phyloP scores from a whole-genome alignment of 2,888 invertebrate genomes.

The Catonia carolina region DNA sequence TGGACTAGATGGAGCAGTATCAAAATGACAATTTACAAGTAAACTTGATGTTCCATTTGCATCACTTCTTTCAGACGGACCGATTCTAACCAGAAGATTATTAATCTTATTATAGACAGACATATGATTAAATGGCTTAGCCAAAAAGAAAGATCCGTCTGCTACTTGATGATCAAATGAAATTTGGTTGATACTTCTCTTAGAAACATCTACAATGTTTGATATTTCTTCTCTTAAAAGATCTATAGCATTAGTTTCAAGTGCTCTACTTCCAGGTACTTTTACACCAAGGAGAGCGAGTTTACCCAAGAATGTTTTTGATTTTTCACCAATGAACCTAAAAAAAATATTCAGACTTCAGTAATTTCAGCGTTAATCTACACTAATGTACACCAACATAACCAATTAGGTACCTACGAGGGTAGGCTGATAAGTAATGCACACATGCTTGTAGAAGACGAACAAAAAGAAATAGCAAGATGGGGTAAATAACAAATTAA shows the following conservation, averaged over 20 bases:
- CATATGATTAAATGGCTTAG: conserved; percentile 44
- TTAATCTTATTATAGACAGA: conserved; percentile 38
- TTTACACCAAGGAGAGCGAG: conserved; percentile 35
- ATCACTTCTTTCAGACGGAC: conserved; percentile 34
- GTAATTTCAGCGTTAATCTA: too few relatives aligned
- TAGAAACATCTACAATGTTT: conserved; percentile 31
- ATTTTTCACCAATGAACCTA: conserved; percentile 35
- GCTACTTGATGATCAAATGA: conserved; percentile 45
- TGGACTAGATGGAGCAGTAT: conserved; percentile 40
- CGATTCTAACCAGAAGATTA: conserved; percentile 47
- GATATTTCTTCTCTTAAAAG: conserved; percentile 41
- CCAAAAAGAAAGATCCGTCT: conserved; percentile 47
- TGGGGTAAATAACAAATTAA: too few relatives aligned
- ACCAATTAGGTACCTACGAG: too few relatives aligned
- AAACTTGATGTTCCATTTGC: conserved; percentile 40
- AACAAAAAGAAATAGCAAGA: too few relatives aligned
- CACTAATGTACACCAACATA: too few relatives aligned
- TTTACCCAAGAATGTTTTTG: conserved; percentile 31
- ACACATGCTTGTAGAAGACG: too few relatives aligned
- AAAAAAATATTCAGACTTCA: too few relatives aligned
- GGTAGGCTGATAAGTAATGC: too few relatives aligned
- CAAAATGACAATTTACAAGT: conserved; percentile 54
- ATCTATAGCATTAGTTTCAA: conserved; percentile 41
- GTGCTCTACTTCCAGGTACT: conserved; percentile 36
- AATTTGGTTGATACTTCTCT: conserved; percentile 38